Evolutionary conservation across 2,797 vertebrate genomes (phyloP).

Genomic region (Loriculus beryllinus): DNA sequence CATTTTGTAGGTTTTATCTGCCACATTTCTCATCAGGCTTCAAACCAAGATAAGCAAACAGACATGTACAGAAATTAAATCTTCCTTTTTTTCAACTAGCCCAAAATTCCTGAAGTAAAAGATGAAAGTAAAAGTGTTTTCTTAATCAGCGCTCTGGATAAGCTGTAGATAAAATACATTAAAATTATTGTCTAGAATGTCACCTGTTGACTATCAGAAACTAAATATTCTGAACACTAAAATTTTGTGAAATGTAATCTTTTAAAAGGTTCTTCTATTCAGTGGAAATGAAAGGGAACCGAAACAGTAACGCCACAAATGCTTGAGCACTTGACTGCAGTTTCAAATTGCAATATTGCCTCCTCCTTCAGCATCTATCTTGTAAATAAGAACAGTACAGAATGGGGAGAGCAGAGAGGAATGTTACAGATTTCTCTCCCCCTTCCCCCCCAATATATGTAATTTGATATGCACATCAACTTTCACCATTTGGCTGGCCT

Average conservation of each 20-base stretch:
- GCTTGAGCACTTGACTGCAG: background rate
- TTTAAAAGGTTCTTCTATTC: background rate
- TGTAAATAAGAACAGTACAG: background rate
- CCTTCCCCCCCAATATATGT: background rate
- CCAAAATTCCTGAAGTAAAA: background rate
- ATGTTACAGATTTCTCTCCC: background rate
- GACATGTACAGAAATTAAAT: background rate
- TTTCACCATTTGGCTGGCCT: background rate
- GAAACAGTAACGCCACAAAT: background rate
- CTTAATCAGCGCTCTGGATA: background rate
- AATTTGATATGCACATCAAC: background rate
- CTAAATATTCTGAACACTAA: background rate
- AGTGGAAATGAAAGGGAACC: background rate
- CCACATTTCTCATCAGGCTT: background rate
- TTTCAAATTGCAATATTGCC: background rate
- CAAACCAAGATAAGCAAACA: background rate
- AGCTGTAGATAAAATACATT: background rate
- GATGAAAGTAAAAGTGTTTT: background rate
- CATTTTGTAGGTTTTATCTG: background rate
- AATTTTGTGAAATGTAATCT: background rate
- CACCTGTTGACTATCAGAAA: background rate
- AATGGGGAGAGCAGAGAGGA: fast-evolving
- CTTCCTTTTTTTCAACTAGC: background rate
- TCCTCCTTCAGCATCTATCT: background rate
- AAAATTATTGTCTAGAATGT: background rate